A percentile compares a stretch with the other conserved stretches of the same genome.
Evolutionary conservation across 2,797 vertebrate genomes (phyloP).

Genomic region (Astyanax mexicanus): DNA sequence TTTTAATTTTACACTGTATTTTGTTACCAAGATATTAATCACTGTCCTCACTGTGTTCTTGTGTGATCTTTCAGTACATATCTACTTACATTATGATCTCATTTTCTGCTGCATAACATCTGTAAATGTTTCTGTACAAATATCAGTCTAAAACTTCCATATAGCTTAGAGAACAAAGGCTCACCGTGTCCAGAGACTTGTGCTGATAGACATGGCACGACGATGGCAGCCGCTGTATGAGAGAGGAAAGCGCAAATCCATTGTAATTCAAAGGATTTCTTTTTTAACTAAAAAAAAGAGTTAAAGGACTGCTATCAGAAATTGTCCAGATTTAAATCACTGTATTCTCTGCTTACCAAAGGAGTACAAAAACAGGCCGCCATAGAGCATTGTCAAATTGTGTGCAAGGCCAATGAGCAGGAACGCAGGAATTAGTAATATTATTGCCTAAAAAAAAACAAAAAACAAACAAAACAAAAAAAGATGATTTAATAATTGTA

Average conservation of each 20-base stretch:
- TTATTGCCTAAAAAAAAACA: slow-evolving; percentile 82
- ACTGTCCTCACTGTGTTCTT: no score
- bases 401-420: slow-evolving; percentile 88
- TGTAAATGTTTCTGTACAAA: no score
- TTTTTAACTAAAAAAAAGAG: background rate
- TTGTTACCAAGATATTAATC: no score
- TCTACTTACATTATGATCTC: no score
- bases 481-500: no score
- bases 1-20: no score
- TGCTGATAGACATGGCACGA: slow-evolving; percentile 92
- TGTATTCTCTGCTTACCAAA: slow-evolving; percentile 86
- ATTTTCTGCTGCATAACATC: no score
- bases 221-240: slow-evolving; percentile 88
- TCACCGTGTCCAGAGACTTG: slow-evolving; percentile 92
- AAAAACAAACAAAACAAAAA: background rate
- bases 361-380: slow-evolving; percentile 88
- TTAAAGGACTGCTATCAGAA: background rate
- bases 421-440: slow-evolving; percentile 90
- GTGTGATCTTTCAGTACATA: no score
- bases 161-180: no score
- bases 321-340: background rate
- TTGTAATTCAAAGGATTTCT: no score
- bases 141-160: no score
- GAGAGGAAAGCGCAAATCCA: background rate
- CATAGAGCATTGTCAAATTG: slow-evolving; percentile 80